Conservation (phyloP, 2,113 vertebrate genomes). For the Seriola aureovittata region DNA sequence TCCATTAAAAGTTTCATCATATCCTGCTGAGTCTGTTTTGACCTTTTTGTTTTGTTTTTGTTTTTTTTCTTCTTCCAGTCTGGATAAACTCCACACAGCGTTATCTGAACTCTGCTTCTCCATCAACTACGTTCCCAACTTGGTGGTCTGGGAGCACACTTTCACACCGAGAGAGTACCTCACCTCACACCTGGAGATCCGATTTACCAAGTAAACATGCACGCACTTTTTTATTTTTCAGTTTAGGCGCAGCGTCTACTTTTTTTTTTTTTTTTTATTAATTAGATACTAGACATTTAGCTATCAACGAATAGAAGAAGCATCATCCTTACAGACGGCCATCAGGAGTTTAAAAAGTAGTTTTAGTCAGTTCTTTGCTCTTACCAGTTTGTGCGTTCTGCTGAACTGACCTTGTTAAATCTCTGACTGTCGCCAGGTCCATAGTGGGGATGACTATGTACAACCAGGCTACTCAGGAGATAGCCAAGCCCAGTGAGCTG, state of each 20-base stretch:
- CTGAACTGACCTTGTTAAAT: background rate
- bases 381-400: too few species aligned
- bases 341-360: too few species aligned
- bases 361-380: too few species aligned
- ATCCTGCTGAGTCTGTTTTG: background rate
- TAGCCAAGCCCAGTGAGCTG: constrained; percentile 98
- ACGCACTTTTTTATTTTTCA: background rate
- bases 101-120: constrained; percentile 99
- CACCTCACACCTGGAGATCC: constrained; percentile 99
- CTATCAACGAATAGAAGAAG: too few species aligned
- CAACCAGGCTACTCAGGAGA: constrained; percentile 99
- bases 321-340: too few species aligned
- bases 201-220: constrained; percentile 96
- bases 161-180: constrained; percentile 98
- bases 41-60: background rate
- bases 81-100: constrained; percentile 99
- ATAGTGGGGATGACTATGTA: constrained; percentile 99
- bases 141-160: constrained; percentile 98
- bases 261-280: too few species aligned
- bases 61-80: constrained; percentile 78
- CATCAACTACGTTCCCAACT: constrained; percentile 99
- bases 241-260: background rate
- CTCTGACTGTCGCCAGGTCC: constrained; percentile 85
- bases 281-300: too few species aligned
- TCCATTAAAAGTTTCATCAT: background rate